Evolutionary conservation across 2,797 vertebrate species (phyloP), one percentile per base, ranked within the genome.

Genomic region (Platalea minor): DNA sequence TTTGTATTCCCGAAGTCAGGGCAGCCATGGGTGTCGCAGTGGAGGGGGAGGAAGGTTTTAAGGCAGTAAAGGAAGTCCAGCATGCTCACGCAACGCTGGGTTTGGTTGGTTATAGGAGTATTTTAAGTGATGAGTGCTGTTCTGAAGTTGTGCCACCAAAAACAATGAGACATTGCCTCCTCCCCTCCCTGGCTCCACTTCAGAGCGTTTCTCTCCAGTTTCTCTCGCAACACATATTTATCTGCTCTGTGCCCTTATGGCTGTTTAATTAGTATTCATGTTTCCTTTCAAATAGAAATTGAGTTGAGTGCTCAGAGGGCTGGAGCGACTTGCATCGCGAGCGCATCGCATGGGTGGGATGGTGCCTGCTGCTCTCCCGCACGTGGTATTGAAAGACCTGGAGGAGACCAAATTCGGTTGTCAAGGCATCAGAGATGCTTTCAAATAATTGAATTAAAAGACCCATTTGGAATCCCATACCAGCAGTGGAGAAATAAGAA

Each of bases 241-340:
- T 93, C 93, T 94, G 75, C 91, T 88, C 76, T 29, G 26, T 95
- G 86, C 76, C 95, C 92, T 92, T 90, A 75, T 95, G 91, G 93
- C 94, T 95, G 80, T 85, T 95, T 87, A 75, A 78, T 96, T 92
- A 92, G 91, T 31, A 64, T 70, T 85, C 78, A 17, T 75, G 61
- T 50, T 96, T 89, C 89, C 84, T 85, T 88, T 88, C 85, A 50
- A 73, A 54, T 11, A 80, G 81, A 88, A 85, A 72, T 78, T 12
- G 84, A 92, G 93, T 45, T 43, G 91, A 85, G 89, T 59, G 63
- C 88, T 93, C 26, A 7, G 69, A 48, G 78, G 51, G 74, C 82
- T 43, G 69, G 77, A 80, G 80, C 50, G 13, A 29, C 61, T 39
- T 50, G 89, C 17, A 0, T 24, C 48, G 37, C 3, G 5, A 74